Evolutionary conservation across 2,888 invertebrate genomes (phyloP), one percentile per base, ranked within the genome.

Genomic region (Lumbricus terrestris): DNA sequence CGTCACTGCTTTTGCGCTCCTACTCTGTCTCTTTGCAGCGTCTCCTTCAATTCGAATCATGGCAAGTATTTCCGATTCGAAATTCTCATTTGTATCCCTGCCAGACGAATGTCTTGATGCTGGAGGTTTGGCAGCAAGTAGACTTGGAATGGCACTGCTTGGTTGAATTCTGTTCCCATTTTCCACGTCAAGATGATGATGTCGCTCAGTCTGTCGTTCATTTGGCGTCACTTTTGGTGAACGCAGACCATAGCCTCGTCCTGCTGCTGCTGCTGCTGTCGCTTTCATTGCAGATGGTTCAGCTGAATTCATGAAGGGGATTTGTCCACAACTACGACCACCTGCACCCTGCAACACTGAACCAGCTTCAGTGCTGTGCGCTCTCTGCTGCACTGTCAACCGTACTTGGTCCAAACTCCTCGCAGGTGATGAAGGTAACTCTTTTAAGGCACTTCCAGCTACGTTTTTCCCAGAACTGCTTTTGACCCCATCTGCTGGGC

Each of bases 91-190:
- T 33, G 85, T 23, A 34, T 85, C 35, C 35, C 15, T 35, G 37
- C 85, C 83, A 34, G 33, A 13, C 11, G 83, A 3, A 83, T 35
- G 34, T 85, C 37, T 85, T 34, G 34, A 85, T 85, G 85, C 34
- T 23, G 85, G 85, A 85, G 85, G 85, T 15, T 37, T 34, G 34
- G 20, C 29, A 37, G 85, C 0, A 18, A 85, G 85, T 35, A 69
- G 69, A 16, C 69, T 8, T 69, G 69, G 69, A 69, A n/a, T 69
- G 69, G 34, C 34, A 85, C 37, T 85, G 35, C n/a, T 11, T 15
- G 37, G 85, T 37, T 85, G 85, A 85, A 35, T 6, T 85, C 85
- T 85, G 37, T 35, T 85, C 37, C 85, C 85, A 85, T 85, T 85
- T 33, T 85, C 85, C 35, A 85, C 13, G n/a, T 85, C 85, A 85